Evolutionary conservation across 2,888 invertebrate species (phyloP).

Genomic region (Synergus japonicus): DNA sequence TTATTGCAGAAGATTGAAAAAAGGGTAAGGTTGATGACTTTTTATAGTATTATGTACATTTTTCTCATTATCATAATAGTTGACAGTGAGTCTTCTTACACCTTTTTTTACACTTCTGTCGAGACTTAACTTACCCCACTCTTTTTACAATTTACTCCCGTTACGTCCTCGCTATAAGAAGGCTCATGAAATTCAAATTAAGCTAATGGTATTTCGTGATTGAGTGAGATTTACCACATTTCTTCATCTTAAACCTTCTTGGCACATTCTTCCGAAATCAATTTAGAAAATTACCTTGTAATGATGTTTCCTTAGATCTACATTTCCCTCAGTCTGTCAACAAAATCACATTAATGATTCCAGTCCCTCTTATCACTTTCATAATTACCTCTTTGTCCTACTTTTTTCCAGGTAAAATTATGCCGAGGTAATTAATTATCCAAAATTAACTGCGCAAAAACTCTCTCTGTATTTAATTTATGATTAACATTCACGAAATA

Average conservation of each 20-base stretch:
- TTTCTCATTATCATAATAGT: too few relatives aligned
- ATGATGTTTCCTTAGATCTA: background rate
- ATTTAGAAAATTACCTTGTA: background rate
- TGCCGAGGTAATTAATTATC: background rate
- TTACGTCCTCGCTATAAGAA: too few relatives aligned
- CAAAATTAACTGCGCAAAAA: background rate
- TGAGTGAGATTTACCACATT: background rate
- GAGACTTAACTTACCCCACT: too few relatives aligned
- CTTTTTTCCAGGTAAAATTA: background rate
- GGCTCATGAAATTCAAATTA: background rate
- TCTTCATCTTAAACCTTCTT: background rate
- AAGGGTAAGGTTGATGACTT: background rate
- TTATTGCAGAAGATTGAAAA: background rate
- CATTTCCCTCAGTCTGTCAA: background rate
- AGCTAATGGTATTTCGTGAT: background rate
- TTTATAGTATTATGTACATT: background rate
- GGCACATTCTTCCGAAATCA: background rate
- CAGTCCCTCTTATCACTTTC: too few relatives aligned
- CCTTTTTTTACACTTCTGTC: too few relatives aligned
- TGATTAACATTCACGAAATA: background rate
- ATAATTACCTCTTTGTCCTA: background rate
- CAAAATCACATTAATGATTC: background rate
- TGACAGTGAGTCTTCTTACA: background rate
- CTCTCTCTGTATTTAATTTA: background rate
- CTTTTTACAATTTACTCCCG: too few relatives aligned